Percentiles rank a stretch among this genome's conserved stretches.
phyloP scores from a whole-genome alignment of 2,888 invertebrate species.

The Steinernema scapterisci region DNA sequence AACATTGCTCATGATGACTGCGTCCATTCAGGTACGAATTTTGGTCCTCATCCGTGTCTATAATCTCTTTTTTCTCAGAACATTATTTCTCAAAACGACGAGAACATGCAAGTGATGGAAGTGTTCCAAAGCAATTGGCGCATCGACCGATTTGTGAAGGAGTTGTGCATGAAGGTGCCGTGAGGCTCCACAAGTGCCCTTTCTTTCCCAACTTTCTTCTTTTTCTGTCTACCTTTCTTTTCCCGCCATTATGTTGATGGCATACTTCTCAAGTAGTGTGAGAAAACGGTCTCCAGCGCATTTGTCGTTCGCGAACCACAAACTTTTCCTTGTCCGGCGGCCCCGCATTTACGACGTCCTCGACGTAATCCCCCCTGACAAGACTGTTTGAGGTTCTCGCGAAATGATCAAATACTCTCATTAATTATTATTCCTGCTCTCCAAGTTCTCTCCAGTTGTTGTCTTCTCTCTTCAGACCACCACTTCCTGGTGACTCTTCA shows the following conservation, averaged over 20 bases:
- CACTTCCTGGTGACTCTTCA: constrained; percentile 23
- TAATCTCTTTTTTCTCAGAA: constrained; percentile 48
- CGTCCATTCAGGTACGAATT: constrained; percentile 49
- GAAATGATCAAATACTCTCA: not conserved
- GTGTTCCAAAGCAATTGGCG: constrained; percentile 58
- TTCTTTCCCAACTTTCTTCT: not conserved
- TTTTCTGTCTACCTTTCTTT: not conserved
- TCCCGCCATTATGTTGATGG: not conserved
- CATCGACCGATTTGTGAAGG: constrained; percentile 56
- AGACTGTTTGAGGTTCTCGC: not conserved
- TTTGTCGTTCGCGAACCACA: constrained; percentile 19
- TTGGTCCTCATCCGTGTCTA: not conserved
- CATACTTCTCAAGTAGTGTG: constrained; percentile 3
- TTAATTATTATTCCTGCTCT: not conserved
- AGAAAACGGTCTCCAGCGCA: constrained; percentile 19
- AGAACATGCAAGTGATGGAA: constrained; percentile 67
- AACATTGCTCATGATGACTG: constrained; percentile 49
- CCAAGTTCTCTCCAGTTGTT: not conserved
- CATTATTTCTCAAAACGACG: constrained; percentile 66
- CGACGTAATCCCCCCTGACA: not conserved
- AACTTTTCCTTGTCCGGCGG: not conserved
- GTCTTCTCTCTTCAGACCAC: not conserved
- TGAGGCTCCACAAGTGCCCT: not conserved
- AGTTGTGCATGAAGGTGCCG: constrained; percentile 39
- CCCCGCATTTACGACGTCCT: not conserved